Evolutionary conservation across 2,888 invertebrate species (phyloP).

Genomic region (Ametastegia equiseti): DNA sequence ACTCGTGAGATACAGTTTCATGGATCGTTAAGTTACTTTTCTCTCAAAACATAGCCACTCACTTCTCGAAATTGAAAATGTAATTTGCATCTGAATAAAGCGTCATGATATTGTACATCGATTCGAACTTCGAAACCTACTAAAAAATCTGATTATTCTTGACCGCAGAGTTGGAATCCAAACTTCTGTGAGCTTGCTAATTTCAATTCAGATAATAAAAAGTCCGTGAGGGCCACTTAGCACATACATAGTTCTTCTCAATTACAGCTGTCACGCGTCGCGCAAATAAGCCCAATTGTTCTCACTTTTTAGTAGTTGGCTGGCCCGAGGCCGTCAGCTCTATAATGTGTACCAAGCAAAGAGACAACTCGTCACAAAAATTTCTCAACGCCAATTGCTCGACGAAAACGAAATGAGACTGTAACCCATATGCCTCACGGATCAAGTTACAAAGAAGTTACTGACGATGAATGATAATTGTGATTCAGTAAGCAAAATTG

Average conservation of each 20-base stretch:
- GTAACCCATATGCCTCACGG: neutral
- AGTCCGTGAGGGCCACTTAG: neutral
- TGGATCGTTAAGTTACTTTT: neutral
- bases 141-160: neutral
- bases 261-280: conserved; percentile 15
- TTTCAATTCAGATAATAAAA: conserved; percentile 4
- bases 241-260: conserved; percentile 5
- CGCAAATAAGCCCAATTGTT: conserved; percentile 37
- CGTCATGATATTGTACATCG: neutral
- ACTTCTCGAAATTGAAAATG: neutral
- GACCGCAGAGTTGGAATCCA: neutral
- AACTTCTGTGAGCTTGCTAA: neutral
- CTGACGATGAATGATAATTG: neutral
- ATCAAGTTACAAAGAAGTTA: neutral
- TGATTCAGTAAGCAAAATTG: neutral
- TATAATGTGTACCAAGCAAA: conserved; percentile 16
- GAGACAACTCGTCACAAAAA: conserved; percentile 20
- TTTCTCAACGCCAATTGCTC: neutral
- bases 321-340: neutral
- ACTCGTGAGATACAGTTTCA: neutral
- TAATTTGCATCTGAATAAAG: neutral
- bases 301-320: conserved; percentile 2
- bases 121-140: neutral
- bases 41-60: neutral
- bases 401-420: neutral